Conservation (phyloP, 2,888 invertebrate genomes). For the Agrochola litura region DNA sequence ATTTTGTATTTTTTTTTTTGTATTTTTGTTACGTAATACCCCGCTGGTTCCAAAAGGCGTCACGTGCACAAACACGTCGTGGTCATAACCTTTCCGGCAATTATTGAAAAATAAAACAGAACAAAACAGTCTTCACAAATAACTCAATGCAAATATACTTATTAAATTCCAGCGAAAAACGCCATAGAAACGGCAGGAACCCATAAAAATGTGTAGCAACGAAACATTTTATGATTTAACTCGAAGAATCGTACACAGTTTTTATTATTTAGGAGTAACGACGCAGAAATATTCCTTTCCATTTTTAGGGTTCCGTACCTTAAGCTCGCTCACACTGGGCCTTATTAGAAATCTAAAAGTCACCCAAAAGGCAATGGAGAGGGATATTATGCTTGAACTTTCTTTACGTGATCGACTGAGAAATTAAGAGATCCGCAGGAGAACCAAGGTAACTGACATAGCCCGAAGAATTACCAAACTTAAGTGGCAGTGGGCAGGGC, state of each 20-base stretch:
- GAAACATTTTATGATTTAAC: slow-evolving; percentile 55
- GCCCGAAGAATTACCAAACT: too few relatives aligned
- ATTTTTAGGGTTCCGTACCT: slow-evolving; percentile 28
- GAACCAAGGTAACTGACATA: too few relatives aligned
- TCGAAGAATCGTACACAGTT: slow-evolving; percentile 28
- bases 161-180: slow-evolving; percentile 13
- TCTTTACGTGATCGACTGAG: too few relatives aligned
- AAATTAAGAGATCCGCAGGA: too few relatives aligned
- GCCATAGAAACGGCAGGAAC: slow-evolving; percentile 24
- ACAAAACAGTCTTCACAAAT: slow-evolving; percentile 13
- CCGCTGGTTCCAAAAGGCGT: background rate
- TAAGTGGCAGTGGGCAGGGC: too few relatives aligned
- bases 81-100: slow-evolving; percentile 3
- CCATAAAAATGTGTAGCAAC: slow-evolving; percentile 48
- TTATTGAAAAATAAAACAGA: slow-evolving; percentile 10
- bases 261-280: slow-evolving; percentile 49
- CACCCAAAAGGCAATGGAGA: too few relatives aligned
- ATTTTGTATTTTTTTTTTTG: too few relatives aligned
- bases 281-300: slow-evolving; percentile 18
- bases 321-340: too few relatives aligned
- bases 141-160: slow-evolving; percentile 9
- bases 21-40: background rate
- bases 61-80: background rate
- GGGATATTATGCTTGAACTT: too few relatives aligned
- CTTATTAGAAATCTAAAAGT: too few relatives aligned